Conservation (phyloP, 2,888 invertebrate species). For the Heliconius aoede region DNA sequence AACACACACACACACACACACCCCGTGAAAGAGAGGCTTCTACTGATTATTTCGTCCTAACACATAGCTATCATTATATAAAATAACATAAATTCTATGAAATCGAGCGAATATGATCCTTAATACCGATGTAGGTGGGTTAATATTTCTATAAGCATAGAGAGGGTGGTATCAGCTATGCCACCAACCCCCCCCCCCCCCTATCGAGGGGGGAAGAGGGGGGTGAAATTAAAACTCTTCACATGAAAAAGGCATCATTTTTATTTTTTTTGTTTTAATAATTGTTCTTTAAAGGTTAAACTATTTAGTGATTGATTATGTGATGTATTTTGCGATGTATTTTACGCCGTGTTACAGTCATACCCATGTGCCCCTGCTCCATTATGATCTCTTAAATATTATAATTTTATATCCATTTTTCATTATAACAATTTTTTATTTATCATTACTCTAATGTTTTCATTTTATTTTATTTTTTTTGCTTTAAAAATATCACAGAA, state of each 20-base stretch:
- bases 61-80: conserved; percentile 65
- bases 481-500: not conserved
- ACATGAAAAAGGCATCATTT: not conserved
- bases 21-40: conserved; percentile 52
- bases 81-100: conserved; percentile 61
- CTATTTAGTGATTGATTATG: no score
- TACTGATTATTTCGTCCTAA: conserved; percentile 78
- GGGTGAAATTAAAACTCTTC: conserved; percentile 35
- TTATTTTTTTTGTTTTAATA: not conserved
- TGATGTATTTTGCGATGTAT: no score
- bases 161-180: conserved; percentile 52
- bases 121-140: conserved; percentile 37
- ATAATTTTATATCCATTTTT: no score
- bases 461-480: not conserved
- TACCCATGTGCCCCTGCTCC: no score
- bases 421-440: no score
- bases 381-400: no score
- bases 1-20: conserved; percentile 39
- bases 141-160: conserved; percentile 45
- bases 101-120: conserved; percentile 48
- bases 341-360: no score
- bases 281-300: not conserved
- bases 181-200: no score
- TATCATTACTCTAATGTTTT: no score
- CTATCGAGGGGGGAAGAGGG: conserved; percentile 48